Evolutionary conservation across 2,888 invertebrate species (phyloP), one percentile per base, ranked within the genome.

Genomic region (Scaptomyza polygonia): DNA sequence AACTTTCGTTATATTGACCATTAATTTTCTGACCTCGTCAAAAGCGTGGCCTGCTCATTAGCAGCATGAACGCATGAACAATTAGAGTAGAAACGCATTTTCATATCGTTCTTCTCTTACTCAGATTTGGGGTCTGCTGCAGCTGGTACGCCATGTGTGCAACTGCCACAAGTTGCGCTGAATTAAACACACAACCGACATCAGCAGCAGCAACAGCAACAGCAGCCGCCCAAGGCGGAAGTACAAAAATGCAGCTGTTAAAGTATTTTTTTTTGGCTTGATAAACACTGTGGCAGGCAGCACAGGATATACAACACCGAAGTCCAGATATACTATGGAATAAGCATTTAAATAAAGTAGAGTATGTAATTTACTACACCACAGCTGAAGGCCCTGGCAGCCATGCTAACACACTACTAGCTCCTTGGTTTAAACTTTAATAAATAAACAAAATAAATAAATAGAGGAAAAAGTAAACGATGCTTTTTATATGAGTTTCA

Each of bases 111-210:
- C 25, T 8, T 21, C 39, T 12, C 32, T 42, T n/a, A 9, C 45
- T 16, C 29, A 25, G 36, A 7, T 12, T 36, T n/a, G 8, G 16
- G 21, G 29, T 16, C 21, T 34, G 11, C 9, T 18, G 53, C 40
- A 34, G 54, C 76, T 61, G 72, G 30, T 57, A 51, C 81, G 47
- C 21, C 3, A 18, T 36, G 42, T 58, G 30, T 43, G 72, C 54
- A 29, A 34, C 36, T 52, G 65, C 43, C 36, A 56, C 52, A 49
- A 32, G 36, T 43, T 59, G 55, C 65, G 54, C 78, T 59, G 78
- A 53, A 78, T 70, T 74, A 56, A 74, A 78, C 78, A 57, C 58
- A 58, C 59, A 77, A 48, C 58, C 16, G 40, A 51, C 69, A 57
- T 34, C 67, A 68, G 59, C 74, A 77, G 52, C 48, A 68, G 58